Conservation (phyloP, 2,797 vertebrate genomes). For the Helarctos malayanus region DNA sequence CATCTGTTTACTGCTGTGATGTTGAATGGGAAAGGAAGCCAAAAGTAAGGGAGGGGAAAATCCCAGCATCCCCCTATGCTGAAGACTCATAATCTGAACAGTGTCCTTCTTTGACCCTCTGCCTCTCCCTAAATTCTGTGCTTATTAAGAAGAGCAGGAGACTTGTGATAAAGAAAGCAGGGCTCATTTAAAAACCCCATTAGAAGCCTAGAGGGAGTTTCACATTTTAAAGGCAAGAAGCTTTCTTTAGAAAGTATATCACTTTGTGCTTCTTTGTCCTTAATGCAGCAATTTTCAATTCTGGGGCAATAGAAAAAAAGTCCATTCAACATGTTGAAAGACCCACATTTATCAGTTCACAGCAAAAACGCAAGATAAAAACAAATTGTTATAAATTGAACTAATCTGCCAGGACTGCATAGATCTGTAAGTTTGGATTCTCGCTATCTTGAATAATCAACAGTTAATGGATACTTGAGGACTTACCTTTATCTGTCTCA, state of each 20-base stretch:
- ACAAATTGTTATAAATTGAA: constrained; percentile 32
- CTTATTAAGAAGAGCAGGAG: neutral
- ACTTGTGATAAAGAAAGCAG: neutral
- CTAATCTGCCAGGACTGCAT: neutral
- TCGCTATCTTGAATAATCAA: neutral
- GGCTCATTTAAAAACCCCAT: neutral
- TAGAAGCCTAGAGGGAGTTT: neutral
- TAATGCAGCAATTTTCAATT: constrained; percentile 34
- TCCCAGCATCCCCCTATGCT: neutral
- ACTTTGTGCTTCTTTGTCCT: neutral
- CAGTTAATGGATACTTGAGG: constrained; percentile 28
- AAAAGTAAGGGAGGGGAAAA: neutral
- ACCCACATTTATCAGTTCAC: neutral
- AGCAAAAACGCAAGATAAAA: constrained; percentile 24
- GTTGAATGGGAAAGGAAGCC: neutral
- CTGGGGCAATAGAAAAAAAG: neutral
- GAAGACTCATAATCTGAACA: neutral
- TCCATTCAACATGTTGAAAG: constrained; percentile 22
- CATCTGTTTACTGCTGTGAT: neutral
- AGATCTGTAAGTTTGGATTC: neutral
- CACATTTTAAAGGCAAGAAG: constrained; percentile 7
- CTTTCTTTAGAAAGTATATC: neutral
- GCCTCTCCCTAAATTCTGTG: neutral
- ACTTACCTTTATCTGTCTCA: constrained; percentile 57
- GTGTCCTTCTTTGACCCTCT: neutral